Conservation (phyloP, 1,140 invertebrate species). For the Chironomus tepperi region DNA sequence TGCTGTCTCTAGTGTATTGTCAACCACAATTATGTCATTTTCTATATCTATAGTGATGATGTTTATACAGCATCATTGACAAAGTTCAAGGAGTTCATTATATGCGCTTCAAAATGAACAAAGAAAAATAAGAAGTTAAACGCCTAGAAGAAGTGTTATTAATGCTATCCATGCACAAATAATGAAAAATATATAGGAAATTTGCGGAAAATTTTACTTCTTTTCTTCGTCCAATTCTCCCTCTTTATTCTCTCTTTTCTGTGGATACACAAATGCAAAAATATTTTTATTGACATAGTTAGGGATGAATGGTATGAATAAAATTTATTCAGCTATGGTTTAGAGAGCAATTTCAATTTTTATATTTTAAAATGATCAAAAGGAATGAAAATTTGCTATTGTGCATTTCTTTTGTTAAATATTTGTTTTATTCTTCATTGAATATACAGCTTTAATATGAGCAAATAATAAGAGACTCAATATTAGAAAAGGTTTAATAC, state of each 20-base stretch:
- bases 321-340: background rate
- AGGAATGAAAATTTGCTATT: background rate
- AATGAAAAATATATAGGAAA: background rate
- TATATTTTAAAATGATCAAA: background rate
- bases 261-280: background rate
- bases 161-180: background rate
- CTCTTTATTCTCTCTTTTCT: background rate
- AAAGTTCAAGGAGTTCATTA: background rate
- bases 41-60: background rate
- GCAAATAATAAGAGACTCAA: too few species aligned
- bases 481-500: too few species aligned
- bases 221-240: background rate
- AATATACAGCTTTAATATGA: too few species aligned
- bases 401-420: slow-evolving; percentile 11
- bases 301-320: background rate
- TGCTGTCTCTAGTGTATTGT: background rate
- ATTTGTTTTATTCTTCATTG: background rate
- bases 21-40: background rate
- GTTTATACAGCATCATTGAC: background rate
- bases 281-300: slow-evolving; percentile 9
- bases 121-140: background rate
- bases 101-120: background rate
- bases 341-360: background rate
- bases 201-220: background rate
- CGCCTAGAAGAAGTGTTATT: background rate